Evolutionary conservation across 2,797 vertebrate species (phyloP), one percentile per base, ranked within the genome.

Genomic region (Chelon labrosus): DNA sequence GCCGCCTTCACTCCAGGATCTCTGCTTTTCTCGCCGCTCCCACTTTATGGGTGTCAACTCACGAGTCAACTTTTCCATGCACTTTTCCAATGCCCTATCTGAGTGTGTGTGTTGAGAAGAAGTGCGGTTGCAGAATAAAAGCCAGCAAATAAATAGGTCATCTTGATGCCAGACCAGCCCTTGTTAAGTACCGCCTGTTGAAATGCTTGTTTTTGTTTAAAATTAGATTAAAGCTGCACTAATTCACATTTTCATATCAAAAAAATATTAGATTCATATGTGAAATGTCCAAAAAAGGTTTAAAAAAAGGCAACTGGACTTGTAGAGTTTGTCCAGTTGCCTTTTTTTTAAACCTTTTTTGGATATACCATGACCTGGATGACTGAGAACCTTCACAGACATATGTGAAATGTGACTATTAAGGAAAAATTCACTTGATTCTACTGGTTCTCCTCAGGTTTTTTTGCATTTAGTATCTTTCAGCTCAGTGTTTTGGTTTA

Each of bases 61-160:
- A 16, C 70, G 70, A 57, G 58, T 70, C 38, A 51, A 55, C 49
- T 58, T 77, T 76, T 71, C 49, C 75, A 72, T 65, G 31, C 31
- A 31, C 44, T 9, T 1, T 27, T 54, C 5, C 69, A 72, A 75
- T 54, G 31, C 25, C 50, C 53, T 47, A 35, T 39, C 10, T 82
- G 55, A 3, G 54, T 57, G 44, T n/a, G 59, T 82, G 63, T 7
- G 41, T 31, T 63, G 47, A 35, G 52, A 54, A 22, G 22, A 82
- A 31, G 46, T 31, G 46, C 46, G 55, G 22, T 25, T 17, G 46
- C 46, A 31, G 41, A 80, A 42, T 10, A 59, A 65, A 70, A 57
- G 9, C 13, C 17, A 37, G 39, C 42, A 37, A 60, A 50, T 46
- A 57, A 68, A 77, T 16, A 19, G 14, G 11, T 61, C 19, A 60